Evolutionary conservation across 1,140 invertebrate genomes (phyloP).

Genomic region (Rhizoglyphus robini): DNA sequence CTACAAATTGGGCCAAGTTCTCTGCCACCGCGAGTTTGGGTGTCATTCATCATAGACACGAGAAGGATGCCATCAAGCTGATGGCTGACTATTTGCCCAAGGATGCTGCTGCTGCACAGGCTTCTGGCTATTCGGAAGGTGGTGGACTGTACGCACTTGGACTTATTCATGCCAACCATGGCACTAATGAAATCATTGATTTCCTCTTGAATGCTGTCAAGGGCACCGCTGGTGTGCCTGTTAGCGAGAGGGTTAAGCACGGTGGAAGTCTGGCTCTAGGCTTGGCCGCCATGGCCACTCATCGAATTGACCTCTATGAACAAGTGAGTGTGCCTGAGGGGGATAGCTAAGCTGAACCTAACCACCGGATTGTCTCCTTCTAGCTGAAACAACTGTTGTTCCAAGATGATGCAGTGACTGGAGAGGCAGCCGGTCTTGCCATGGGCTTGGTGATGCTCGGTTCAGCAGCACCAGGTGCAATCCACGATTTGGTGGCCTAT

Average conservation of each 20-base stretch:
- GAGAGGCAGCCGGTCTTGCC: conserved; percentile 90
- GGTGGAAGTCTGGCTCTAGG: conserved; percentile 93
- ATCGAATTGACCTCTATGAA: conserved; percentile 42
- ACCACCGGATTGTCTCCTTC: conserved; percentile 8
- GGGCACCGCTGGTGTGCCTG: conserved; percentile 79
- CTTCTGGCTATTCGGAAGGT: conserved; percentile 88
- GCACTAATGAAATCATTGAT: conserved; percentile 87
- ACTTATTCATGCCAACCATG: conserved; percentile 97
- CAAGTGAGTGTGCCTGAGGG: conserved; percentile 9
- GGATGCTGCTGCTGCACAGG: conserved; percentile 58
- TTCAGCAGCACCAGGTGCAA: conserved; percentile 68
- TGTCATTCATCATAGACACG: conserved; percentile 78
- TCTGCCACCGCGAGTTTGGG: conserved; percentile 95
- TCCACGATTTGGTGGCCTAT: conserved; percentile 86
- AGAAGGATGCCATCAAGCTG: conserved; percentile 58
- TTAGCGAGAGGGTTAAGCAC: too few relatives aligned
- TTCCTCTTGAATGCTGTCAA: conserved; percentile 86
- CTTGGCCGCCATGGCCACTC: conserved; percentile 91
- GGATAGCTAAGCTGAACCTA: background rate
- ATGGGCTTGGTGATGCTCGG: conserved; percentile 99
- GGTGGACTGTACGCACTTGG: conserved; percentile 94
- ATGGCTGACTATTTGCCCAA: conserved; percentile 97
- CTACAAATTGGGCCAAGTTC: conserved; percentile 98
- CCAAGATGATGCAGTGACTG: conserved; percentile 96
- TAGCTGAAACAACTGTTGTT: conserved; percentile 92